Evolutionary conservation across 2,113 vertebrate genomes (phyloP).

Genomic region (Verasper variegatus): DNA sequence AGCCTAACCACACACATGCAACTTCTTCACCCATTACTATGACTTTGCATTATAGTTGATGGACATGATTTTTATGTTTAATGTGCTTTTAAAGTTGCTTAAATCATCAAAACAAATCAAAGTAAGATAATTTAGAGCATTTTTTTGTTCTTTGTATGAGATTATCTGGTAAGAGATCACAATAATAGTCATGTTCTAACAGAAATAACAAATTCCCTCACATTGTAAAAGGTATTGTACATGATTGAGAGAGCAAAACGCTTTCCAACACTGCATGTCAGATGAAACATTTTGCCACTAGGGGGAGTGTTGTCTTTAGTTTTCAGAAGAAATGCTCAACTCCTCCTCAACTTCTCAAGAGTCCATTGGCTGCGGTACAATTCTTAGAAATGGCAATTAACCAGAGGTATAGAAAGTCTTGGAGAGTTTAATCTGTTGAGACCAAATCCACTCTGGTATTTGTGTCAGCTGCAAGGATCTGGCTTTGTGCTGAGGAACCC

Average conservation of each 20-base stretch:
- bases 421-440: constrained; percentile 42
- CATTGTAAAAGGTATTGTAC: neutral
- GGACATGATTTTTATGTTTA: too few relatives aligned
- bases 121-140: too few relatives aligned
- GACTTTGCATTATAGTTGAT: neutral
- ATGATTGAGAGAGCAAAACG: neutral
- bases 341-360: neutral
- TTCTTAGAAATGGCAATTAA: constrained; percentile 33
- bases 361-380: constrained; percentile 23
- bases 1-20: neutral
- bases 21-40: neutral
- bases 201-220: neutral
- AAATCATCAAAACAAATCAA: too few relatives aligned
- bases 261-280: neutral
- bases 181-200: too few relatives aligned
- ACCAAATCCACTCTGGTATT: constrained; percentile 55
- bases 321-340: constrained; percentile 13
- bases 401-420: constrained; percentile 19
- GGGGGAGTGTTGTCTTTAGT: constrained; percentile 53
- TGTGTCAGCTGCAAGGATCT: constrained; percentile 35
- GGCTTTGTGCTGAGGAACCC: neutral
- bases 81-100: too few relatives aligned
- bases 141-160: too few relatives aligned
- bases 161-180: too few relatives aligned
- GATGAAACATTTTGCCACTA: constrained; percentile 58